Conservation (phyloP, 2,113 vertebrate genomes). For the Xiphorhynchus elegans region DNA sequence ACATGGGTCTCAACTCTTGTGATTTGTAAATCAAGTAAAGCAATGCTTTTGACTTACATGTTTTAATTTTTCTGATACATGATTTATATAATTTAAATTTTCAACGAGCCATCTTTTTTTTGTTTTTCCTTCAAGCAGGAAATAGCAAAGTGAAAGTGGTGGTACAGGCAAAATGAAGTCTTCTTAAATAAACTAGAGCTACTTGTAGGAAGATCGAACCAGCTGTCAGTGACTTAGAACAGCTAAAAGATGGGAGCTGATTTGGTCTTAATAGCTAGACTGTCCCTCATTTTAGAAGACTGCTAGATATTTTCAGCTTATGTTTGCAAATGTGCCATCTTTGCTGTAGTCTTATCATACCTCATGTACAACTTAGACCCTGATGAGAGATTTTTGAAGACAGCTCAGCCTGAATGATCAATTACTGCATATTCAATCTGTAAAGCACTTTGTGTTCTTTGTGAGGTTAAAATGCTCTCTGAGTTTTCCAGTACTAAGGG, state of each 20-base stretch:
- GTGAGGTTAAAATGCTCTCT: not conserved
- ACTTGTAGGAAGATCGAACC: constrained; percentile 23
- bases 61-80: not conserved
- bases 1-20: not conserved
- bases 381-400: constrained; percentile 4
- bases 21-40: not conserved
- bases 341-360: constrained; percentile 2
- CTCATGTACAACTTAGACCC: not conserved
- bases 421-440: not conserved
- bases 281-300: constrained; percentile 8
- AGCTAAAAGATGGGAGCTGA: not conserved
- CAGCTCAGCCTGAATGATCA: not conserved
- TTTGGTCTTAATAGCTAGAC: constrained; percentile 32
- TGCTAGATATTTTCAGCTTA: constrained; percentile 13
- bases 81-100: not conserved
- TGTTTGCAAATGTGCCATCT: constrained; percentile 10
- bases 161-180: not conserved
- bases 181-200: constrained; percentile 20
- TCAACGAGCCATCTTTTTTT: not conserved
- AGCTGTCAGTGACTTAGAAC: constrained; percentile 13
- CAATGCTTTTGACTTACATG: not conserved
- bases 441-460: not conserved
- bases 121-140: not conserved
- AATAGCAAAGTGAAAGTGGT: not conserved
- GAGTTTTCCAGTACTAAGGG: not conserved